These are phyloP conservation scores for Gymnoscopelus microlampas DNA, from an alignment of 2,797 vertebrate genomes.

Conservation along the genomic window DNA sequence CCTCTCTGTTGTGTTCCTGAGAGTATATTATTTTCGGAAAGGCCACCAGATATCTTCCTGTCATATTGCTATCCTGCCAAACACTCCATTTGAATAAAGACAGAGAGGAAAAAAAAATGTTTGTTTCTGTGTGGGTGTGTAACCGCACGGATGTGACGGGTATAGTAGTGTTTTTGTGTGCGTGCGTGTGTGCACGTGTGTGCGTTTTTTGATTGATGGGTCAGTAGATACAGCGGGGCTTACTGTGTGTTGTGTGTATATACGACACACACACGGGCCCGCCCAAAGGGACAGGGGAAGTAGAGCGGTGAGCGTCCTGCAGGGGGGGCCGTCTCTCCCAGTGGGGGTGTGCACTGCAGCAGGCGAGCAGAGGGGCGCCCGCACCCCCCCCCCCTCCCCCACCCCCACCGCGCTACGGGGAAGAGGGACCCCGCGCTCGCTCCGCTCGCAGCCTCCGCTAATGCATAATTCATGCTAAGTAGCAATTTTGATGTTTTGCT, in stretches of 20 bases:
- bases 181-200: slow-evolving; percentile 28
- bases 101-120: no score
- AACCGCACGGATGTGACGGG: no score
- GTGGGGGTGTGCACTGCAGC: slow-evolving; percentile 73
- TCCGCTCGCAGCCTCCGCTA: slow-evolving; percentile 88
- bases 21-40: no score
- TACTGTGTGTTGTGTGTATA: slow-evolving; percentile 53
- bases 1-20: no score
- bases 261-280: slow-evolving; percentile 56
- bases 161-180: not conserved
- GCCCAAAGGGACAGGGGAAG: slow-evolving; percentile 81
- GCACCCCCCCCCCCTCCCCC: slow-evolving; percentile 60
- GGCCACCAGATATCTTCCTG: no score
- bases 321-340: slow-evolving; percentile 83
- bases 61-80: no score
- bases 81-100: no score
- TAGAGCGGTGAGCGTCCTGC: slow-evolving; percentile 79
- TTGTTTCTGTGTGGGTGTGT: no score
- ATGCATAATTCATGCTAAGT: slow-evolving; percentile 99
- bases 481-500: slow-evolving; percentile 97
- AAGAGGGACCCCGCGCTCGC: slow-evolving; percentile 87
- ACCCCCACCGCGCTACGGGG: slow-evolving; percentile 80
- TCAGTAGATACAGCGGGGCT: slow-evolving; percentile 70
- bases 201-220: slow-evolving; percentile 76
- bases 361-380: slow-evolving; percentile 79